Evolutionary conservation across 2,113 vertebrate genomes (phyloP), one percentile per base, ranked within the genome.

Genomic region (Polypterus senegalus): DNA sequence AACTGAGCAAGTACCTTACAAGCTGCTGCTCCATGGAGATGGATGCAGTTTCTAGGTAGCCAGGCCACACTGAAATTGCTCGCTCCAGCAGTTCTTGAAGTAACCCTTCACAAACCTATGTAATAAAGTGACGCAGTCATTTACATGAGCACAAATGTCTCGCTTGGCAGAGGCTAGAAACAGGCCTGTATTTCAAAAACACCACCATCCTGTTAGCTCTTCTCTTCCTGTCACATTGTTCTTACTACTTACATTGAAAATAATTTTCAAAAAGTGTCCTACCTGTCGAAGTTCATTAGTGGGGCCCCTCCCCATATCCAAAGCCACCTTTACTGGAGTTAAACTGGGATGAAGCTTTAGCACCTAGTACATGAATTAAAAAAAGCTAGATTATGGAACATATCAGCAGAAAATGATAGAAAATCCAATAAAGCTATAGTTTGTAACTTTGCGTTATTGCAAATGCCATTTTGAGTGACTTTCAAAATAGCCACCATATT

Each of bases 341-440:
- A 98, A 78, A 61, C 80, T 82, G 48, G 96, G 93, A 72, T 98
- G 94, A 64, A 98, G 83, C 73, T 93, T 98, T 70, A 98, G 82
- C 10, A 97, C 94, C 96, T 98, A 68, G 60, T 27, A 27, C 27
- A 27, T 27, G 27, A 27, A 27, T 27, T 27, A 1, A 27, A 27
- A n/a, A 27, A 27, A 27, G 27, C 27, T 27, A 27, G 27, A 27
- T 27, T 27, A 27, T 27, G 27, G 27, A 27, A 27, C 27, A 27
- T 27, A 27, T 27, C 27, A 27, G 27, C 27, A 27, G 27, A 27
- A 27, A 27, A 27, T 27, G 27, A 2, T 27, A 27, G 2, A 27
- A 27, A 27, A 27, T 27, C 27, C 27, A 27, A 27, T 27, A 27
- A 27, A 27, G 27, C 27, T 27, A 27, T 27, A 27, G 27, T 27